Evolutionary conservation across 2,888 invertebrate genomes (phyloP), one percentile per base, ranked within the genome.

Genomic region (Schizotus pectinicornis): DNA sequence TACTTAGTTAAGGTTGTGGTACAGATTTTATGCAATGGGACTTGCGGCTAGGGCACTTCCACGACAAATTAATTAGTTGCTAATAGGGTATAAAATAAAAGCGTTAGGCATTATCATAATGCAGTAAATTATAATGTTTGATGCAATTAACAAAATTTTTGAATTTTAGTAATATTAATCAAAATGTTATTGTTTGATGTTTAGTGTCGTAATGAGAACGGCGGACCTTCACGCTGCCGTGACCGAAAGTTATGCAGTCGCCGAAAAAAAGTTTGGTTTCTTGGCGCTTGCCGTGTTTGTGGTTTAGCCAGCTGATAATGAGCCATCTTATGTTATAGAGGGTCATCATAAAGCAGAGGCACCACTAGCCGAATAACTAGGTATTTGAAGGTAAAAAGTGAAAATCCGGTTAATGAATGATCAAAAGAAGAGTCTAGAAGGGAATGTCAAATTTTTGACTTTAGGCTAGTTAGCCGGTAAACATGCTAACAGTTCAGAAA

Each of bases 1-100:
- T 54, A 47, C 36, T 30, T 54, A 22, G 47, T 55, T 59, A 62
- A 62, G 61, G 61, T 62, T 62, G 59, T 32, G 61, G 56, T 49
- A 56, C 51, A 41, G 47, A 38, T 43, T 56, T 50, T 42, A 61
- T 47, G 54, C 41, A 61, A 50, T 55, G 37, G 31, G n/a, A 39
- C 54, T 54, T 54, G 47, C 54, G 48, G 47, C 47, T 47, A 54
- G 31, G 14, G 34, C 47, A 33, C 43, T 33, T 45, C 41, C 41
- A 35, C 37, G 7, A 54, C 47, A 43, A 36, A 11, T 8, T 39
- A 14, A 13, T 34, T 34, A 6, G 11, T 8, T 30, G 32, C 36
- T 38, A 32, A 38, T 39, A 37, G 38, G 45, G 42, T 47, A 54
- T 54, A 41, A 54, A 54, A 54, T 54, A 41, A 54, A 34, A 39